phyloP scores from a whole-genome alignment of 2,113 vertebrate genomes.

The Turnix velox region DNA sequence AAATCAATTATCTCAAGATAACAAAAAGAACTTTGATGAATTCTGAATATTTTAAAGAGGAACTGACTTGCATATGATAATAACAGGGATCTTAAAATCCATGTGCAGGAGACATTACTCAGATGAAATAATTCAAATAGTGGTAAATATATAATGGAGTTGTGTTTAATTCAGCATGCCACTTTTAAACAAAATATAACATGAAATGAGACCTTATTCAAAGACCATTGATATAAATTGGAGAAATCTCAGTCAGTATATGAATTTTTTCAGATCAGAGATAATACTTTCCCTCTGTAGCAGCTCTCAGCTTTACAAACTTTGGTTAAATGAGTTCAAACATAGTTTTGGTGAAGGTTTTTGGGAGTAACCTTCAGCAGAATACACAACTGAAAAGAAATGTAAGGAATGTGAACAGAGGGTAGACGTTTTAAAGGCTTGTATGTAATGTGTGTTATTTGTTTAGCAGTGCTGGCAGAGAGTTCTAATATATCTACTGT shows the following conservation, averaged over 20 bases:
- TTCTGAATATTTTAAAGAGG: neutral
- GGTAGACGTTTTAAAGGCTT: neutral
- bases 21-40: neutral
- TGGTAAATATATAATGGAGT: neutral
- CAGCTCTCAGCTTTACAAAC: neutral
- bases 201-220: neutral
- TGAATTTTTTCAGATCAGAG: neutral
- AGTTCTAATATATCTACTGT: neutral
- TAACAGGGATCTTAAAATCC: neutral
- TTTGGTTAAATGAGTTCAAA: neutral
- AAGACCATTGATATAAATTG: neutral
- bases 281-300: neutral
- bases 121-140: neutral
- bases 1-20: conserved; percentile 11
- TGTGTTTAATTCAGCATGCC: neutral
- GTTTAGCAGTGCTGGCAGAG: neutral
- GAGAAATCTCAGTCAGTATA: neutral
- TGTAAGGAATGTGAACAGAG: neutral
- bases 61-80: neutral
- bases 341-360: neutral
- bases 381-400: neutral
- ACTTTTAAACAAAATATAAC: neutral
- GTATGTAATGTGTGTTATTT: neutral
- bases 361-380: neutral
- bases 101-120: neutral